Base-by-base conservation (phyloP, 2,113 vertebrate genomes). In the Phyllostomus discolor region DNA sequence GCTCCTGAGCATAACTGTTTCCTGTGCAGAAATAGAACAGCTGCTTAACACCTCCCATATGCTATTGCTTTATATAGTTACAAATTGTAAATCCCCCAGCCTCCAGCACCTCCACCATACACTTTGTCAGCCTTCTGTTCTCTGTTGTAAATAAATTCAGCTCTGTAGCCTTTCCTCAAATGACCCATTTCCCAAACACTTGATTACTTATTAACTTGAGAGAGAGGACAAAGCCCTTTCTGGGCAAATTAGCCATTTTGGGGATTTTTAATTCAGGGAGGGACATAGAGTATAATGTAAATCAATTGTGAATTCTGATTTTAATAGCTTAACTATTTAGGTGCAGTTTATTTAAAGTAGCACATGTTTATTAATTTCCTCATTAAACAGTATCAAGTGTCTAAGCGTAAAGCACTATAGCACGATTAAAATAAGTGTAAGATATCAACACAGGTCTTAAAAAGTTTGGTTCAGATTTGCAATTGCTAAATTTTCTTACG, bases 1-100 rank as follows among this genome's bases (percentile, higher is more conserved):
- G 24, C 57, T 94, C 94, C 95, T 85, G 73, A 97, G 93, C 81
- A 64, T 64, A 92, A 92, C 84, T 97, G 88, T 93, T 97, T 96
- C 95, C 93, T 52, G 86, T 91, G 54, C 91, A 97, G 89, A 96
- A 98, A 96, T 95, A 98, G 96, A 96, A 96, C 96, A 98, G 96
- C 97, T 97, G 97, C 69, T 91, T 95, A 96, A 96, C 95, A 96
- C 95, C 86, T 96, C 91, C 95, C 97, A 97, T 97, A 96, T 96
- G 97, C 95, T 96, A 80, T 83, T 94, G 94, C 97, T 96, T 98
- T 96, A 97, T 97, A 97, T 97, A 98, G 97, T 85, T 91, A 75
- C 91, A 94, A 94, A 96, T 87, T 95, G 97, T 98, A 96, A 97
- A 96, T 97, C 94, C 82, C 87, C 89, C 93, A 95, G 95, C 91